Evolutionary conservation across 1,140 invertebrate genomes (phyloP).

Genomic region (Cyrtorhinus lividipennis): DNA sequence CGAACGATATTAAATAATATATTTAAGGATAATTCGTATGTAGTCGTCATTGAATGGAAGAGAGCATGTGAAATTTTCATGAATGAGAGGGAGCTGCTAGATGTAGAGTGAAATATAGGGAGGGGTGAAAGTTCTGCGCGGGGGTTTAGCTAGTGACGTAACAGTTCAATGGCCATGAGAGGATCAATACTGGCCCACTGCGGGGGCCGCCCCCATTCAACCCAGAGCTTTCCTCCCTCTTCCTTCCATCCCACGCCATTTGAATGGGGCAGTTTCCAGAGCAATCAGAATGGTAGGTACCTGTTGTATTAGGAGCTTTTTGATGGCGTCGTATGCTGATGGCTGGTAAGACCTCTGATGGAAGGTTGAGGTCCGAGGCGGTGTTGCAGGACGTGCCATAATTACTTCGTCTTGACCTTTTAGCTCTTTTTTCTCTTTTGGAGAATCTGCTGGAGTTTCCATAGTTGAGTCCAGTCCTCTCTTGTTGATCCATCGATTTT

Average conservation of each 20-base stretch:
- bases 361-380: constrained; percentile 28
- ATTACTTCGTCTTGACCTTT: constrained; percentile 44
- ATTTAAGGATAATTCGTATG: too few species aligned
- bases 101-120: too few species aligned
- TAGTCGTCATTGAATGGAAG: neutral
- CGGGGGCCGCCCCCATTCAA: neutral
- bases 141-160: neutral
- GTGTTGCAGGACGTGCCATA: constrained; percentile 38
- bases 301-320: constrained; percentile 31
- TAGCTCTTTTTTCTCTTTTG: constrained; percentile 17
- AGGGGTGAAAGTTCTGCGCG: neutral
- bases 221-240: too few species aligned
- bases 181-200: neutral
- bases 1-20: too few species aligned
- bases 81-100: neutral
- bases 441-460: constrained; percentile 17
- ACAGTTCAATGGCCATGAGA: neutral
- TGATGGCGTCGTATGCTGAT: constrained; percentile 39
- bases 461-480: constrained; percentile 20
- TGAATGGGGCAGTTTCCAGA: too few species aligned
- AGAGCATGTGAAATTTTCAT: neutral
- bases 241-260: too few species aligned
- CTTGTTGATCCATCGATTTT: constrained; percentile 19
- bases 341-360: constrained; percentile 25
- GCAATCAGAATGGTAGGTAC: too few species aligned